A percentile compares a stretch with the other conserved stretches of the same genome.
Evolutionary conservation across 2,113 vertebrate species (phyloP).

Genomic region (Australoheros scitulus): DNA sequence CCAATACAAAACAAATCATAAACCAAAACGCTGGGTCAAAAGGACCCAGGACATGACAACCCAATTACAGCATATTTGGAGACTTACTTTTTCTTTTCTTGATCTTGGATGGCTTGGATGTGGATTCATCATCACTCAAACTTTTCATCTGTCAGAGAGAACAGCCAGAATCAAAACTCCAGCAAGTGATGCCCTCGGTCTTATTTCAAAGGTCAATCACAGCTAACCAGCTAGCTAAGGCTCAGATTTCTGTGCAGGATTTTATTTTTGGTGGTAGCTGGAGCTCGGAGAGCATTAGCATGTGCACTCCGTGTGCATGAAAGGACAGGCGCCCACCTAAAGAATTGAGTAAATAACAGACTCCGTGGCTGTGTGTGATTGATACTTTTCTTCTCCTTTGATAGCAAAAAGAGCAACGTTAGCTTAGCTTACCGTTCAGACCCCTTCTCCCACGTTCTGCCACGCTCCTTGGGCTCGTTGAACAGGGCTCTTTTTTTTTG

Average conservation of each 20-base stretch:
- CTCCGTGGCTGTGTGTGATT: too few species aligned
- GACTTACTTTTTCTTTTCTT: too few species aligned
- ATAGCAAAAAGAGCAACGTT: neutral
- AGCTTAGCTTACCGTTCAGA: neutral
- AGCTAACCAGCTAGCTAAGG: neutral
- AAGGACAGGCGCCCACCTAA: neutral
- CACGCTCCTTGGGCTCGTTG: neutral
- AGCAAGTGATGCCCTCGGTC: neutral
- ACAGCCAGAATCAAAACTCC: neutral
- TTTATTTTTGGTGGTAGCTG: neutral
- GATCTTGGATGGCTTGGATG: too few species aligned
- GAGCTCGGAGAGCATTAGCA: neutral
- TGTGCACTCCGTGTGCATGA: neutral
- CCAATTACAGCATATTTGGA: too few species aligned
- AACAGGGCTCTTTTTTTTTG: neutral
- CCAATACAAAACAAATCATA: too few species aligned
- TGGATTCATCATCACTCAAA: too few species aligned
- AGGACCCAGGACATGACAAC: too few species aligned
- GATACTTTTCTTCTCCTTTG: neutral
- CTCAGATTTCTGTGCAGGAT: neutral
- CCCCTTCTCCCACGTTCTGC: neutral
- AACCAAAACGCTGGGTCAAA: too few species aligned
- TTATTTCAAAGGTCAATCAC: neutral
- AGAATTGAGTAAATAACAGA: neutral
- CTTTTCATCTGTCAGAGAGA: too few species aligned